These are phyloP conservation scores for Corythaixoides concolor DNA, from an alignment of 2,113 vertebrate genomes.

Conservation along the genomic window DNA sequence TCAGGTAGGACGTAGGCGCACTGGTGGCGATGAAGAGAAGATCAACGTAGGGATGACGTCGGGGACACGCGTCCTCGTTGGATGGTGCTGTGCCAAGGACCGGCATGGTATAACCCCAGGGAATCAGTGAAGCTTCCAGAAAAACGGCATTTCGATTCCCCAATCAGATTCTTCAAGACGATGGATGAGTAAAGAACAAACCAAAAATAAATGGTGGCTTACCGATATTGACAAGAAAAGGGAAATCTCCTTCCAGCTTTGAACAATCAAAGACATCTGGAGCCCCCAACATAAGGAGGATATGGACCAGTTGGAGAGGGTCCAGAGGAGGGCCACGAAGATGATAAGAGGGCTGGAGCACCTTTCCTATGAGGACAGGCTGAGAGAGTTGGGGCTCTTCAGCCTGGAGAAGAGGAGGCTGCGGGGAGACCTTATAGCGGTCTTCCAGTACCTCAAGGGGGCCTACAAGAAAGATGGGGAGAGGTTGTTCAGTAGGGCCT, in stretches of 20 bases:
- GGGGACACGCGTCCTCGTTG: rapidly evolving
- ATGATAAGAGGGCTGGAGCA: no score
- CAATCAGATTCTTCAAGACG: background rate
- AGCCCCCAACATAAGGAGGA: background rate
- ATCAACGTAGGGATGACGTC: background rate
- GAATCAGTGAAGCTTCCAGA: background rate
- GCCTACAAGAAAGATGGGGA: no score
- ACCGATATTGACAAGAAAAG: no score
- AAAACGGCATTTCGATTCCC: background rate
- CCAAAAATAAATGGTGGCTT: background rate
- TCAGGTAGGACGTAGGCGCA: background rate
- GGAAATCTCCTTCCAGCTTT: background rate
- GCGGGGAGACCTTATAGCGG: no score
- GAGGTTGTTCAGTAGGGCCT: no score
- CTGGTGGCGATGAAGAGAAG: background rate
- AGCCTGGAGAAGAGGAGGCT: no score
- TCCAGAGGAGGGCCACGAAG: no score
- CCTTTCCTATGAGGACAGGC: no score
- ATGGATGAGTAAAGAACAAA: background rate
- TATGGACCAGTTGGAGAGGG: no score
- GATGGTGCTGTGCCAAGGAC: background rate
- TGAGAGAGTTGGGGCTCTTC: no score
- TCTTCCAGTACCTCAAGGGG: no score
- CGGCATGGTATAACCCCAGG: rapidly evolving
- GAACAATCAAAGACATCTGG: background rate